phyloP scores from a whole-genome alignment of 2,797 vertebrate genomes.

The Gila robusta region DNA sequence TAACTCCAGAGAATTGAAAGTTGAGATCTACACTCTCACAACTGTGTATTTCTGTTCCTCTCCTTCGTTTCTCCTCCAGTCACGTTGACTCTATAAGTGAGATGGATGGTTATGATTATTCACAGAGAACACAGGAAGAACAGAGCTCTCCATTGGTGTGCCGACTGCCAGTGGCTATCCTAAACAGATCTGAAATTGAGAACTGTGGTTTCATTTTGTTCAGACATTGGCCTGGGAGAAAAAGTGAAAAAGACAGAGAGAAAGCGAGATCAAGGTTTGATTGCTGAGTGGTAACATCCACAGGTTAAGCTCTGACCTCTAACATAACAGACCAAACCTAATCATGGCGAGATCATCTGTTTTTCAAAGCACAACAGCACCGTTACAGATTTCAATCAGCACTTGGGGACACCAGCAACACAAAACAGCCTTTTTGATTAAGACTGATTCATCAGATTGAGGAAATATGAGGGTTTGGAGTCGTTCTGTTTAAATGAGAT shows the following conservation, averaged over 20 bases:
- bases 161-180: slow-evolving; percentile 32
- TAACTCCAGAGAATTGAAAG: slow-evolving; percentile 9
- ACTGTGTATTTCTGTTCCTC: slow-evolving; percentile 3
- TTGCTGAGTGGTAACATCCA: slow-evolving; percentile 57
- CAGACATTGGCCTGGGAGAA: slow-evolving; percentile 21
- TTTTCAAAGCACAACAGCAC: slow-evolving; percentile 51
- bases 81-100: slow-evolving; percentile 25
- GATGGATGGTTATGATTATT: slow-evolving; percentile 56
- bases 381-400: slow-evolving; percentile 49
- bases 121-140: slow-evolving; percentile 47
- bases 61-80: slow-evolving; percentile 29
- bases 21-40: slow-evolving; percentile 1
- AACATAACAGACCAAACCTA: slow-evolving; percentile 43
- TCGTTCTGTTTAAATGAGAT: slow-evolving; percentile 65
- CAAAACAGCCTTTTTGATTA: slow-evolving; percentile 51
- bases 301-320: slow-evolving; percentile 47
- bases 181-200: slow-evolving; percentile 37
- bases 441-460: slow-evolving; percentile 58
- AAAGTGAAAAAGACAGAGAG: slow-evolving; percentile 25
- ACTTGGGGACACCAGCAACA: slow-evolving; percentile 47
- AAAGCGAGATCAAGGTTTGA: slow-evolving; percentile 18
- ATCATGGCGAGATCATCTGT: slow-evolving; percentile 38
- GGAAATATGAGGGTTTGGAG: slow-evolving; percentile 43
- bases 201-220: slow-evolving; percentile 35
- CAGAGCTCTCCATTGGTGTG: not conserved